Evolutionary conservation across 2,113 vertebrate species (phyloP), one percentile per base, ranked within the genome.

Genomic region (Oncorhynchus keta): DNA sequence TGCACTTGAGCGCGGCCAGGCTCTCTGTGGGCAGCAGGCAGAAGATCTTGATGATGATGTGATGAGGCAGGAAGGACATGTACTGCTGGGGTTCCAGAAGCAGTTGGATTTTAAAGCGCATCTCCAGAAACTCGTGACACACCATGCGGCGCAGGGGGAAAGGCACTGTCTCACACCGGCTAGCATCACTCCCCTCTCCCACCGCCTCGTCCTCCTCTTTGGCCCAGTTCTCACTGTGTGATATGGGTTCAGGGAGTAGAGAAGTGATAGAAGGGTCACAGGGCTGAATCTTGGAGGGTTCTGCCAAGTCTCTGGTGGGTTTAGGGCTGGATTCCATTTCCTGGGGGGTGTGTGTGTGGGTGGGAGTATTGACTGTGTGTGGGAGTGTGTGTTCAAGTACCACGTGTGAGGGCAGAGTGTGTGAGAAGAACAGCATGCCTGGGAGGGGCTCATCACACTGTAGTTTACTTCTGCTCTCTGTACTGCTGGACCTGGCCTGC

Each of bases 1-100:
- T 93, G 88, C 97, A 98, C 85, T 98, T 98, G 1, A 99, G 97
- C 28, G 96, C 96, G 0, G 96, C 97, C 76, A 99, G 92, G 51
- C 94, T 95, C 81, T 90, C 90, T 0, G 97, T 99, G 20, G 97
- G 96, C 68, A 99, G 94, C 87, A 97, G 89, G 0, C 89, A 88
- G 0, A 99, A 94, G 76, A 99, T 94, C 83, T 94, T 95, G 20
- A 98, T 91, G 28, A 99, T 93, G 82, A 99, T 95, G 90, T 98
- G 97, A 76, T 96, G 96, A 1, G 98, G 98, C 78, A 99, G 85
- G 76, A 95, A 93, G 14, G 92, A 91, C 91, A 99, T 95, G 76
- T 95, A 95, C 61, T 96, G 95, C 89, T 95, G 97, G 16, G 97
- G 97, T 90, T 97, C 97, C 90, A 98, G 68, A 26, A 99, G 95